phyloP scores from a whole-genome alignment of 1,140 invertebrate genomes.

The Drosophila rhopaloa region DNA sequence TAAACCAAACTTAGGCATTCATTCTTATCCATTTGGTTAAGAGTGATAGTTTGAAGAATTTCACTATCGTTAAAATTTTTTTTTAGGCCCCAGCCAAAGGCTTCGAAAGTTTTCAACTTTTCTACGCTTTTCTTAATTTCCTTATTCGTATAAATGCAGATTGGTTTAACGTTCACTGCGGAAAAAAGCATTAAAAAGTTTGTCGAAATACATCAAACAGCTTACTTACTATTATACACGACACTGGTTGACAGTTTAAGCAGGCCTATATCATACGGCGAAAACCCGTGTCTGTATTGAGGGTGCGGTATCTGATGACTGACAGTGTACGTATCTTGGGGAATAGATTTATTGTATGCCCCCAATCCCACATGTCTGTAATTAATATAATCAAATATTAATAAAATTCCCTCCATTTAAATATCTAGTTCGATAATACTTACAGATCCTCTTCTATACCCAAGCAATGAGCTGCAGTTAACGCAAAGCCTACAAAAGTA shows the following conservation, averaged over 20 bases:
- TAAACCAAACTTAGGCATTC: too few species aligned
- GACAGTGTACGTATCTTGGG: too few species aligned
- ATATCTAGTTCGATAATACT: background rate
- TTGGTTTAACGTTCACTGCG: background rate
- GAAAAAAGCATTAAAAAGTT: too few species aligned
- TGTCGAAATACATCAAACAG: background rate
- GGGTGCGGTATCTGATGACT: too few species aligned
- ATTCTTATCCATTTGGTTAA: too few species aligned
- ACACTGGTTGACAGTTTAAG: background rate
- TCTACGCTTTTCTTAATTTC: background rate
- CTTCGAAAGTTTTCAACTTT: accelerated
- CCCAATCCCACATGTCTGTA: conserved; percentile 4
- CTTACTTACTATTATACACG: background rate
- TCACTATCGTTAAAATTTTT: background rate
- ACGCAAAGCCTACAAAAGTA: background rate
- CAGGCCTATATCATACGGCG: conserved; percentile 5
- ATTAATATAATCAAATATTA: background rate
- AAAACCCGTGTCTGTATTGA: background rate
- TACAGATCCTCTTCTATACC: background rate
- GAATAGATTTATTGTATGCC: background rate
- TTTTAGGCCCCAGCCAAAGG: conserved; percentile 5
- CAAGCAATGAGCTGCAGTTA: conserved; percentile 21
- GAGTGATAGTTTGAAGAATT: background rate
- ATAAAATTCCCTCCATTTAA: too few species aligned
- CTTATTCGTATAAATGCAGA: background rate